Base-by-base conservation (phyloP, 2,888 invertebrate genomes). In the Aquatica leii region DNA sequence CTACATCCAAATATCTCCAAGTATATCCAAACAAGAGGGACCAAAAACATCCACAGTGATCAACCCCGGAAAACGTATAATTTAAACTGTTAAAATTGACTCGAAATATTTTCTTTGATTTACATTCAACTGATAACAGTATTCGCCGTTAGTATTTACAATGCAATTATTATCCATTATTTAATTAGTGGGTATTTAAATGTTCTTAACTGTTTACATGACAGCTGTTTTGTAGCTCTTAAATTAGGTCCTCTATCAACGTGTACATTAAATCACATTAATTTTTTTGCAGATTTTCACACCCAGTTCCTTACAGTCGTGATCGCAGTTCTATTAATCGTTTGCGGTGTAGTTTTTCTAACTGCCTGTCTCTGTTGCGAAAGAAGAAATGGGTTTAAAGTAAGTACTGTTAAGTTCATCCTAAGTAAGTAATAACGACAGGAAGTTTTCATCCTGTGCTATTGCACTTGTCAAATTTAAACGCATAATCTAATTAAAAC, bases 371-470 rank as follows among this genome's bases (percentile, higher is more conserved):
- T 82, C 35, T 84, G 83, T 73, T 84, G 83, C 71, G 80, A 81
- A 63, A 76, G 79, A 63, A 76, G 78, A 68, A 81, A 81, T 74
- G 82, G 82, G 68, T 83, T 83, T 75, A 80, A 83, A 82, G 84
- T 83, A 75, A 72, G 37, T 15, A 40, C 12, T n/a, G 8, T 40
- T 51, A 48, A 18, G 17, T 43, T 18, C 48, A 20, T 48, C 9
- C 48, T 20, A 18, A n/a, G 17, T 48, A 48, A 20, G 48, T 48
- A 37, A 12, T 48, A 43, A 43, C 58, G 21, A 18, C 40, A 68
- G 70, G 70, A 70, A 70, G 68, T 67, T 54, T 67, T 67, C 68
- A 70, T 70, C 70, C 68, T 68, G 68, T 68, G 59, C 34, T 15
- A 55, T 17, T 59, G 43, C 35, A 60, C 31, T 56, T 50, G 55